Evolutionary conservation across 2,113 vertebrate genomes (phyloP), one percentile per base, ranked within the genome.

Genomic region (Muntiacus muntjak): DNA sequence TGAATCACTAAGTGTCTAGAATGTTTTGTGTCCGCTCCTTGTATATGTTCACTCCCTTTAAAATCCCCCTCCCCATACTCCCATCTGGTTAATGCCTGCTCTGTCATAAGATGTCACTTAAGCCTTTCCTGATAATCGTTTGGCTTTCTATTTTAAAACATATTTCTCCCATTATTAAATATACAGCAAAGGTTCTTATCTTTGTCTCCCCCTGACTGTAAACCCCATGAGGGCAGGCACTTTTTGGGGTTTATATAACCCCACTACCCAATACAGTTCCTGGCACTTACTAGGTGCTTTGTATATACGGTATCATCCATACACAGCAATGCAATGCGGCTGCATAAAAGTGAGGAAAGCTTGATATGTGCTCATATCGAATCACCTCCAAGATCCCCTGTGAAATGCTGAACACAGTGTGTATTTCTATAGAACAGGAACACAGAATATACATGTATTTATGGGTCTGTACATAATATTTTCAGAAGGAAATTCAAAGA

Each of bases 401-500:
- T 76, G 54, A 86, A 83, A 50, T 55, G n/a, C 17, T 78, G 12
- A 74, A 82, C 47, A 62, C 6, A 26, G 64, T 3, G 6, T 86
- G 16, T 74, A 19, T 79, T 43, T 45, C 23, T 33, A 6, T 36
- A 79, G 71, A 91, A 62, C 23, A 6, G 33, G 43, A 17, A 60
- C 71, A 79, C 45, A 62, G 25, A 83, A 52, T 50, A 64, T 12
- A 55, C 14, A 2, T 25, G 45, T 28, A 52, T 85, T 58, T 45
- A 40, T 40, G 43, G 64, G 17, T 79, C 50, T 78, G 7, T 7
- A 21, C 23, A 26, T 3, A 45, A 28, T 52, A 17, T 43, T n/a
- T 97, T 55, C 50, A 74, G 89, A 86, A 96, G 33, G 36, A 95
- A 47, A 54, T 43, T 94, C 50, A 33, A 33, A 93, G 90, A 90